phyloP scores from a whole-genome alignment of 64 coral and sea anemone genomes.

The Montipora sp. region DNA sequence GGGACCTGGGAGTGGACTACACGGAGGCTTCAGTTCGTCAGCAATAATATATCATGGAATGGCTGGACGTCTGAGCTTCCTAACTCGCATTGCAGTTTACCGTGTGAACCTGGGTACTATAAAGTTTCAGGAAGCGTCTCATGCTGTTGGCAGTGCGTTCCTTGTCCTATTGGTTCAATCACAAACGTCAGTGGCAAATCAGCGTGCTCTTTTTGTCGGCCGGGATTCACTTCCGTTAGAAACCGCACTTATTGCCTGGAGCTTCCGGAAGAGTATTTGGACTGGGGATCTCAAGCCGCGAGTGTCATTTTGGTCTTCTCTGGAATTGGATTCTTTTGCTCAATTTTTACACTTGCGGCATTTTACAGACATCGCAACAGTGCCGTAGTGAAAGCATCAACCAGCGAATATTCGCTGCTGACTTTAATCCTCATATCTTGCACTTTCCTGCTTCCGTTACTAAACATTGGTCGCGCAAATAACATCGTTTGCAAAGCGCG shows the following conservation, averaged over 20 bases:
- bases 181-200: conserved; percentile 65
- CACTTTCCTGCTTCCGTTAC: conserved; percentile 63
- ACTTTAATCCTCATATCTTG: conserved; percentile 61
- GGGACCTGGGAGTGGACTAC: conserved; percentile 77
- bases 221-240: conserved; percentile 73
- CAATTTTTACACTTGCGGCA: conserved; percentile 55
- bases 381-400: conserved; percentile 86
- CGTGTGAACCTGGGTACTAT: conserved; percentile 75
- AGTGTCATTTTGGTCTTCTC: conserved; percentile 60
- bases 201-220: conserved; percentile 42
- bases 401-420: conserved; percentile 77
- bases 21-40: conserved; percentile 64
- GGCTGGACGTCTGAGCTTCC: conserved; percentile 50
- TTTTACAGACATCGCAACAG: conserved; percentile 67
- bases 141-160: conserved; percentile 85
- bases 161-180: conserved; percentile 68
- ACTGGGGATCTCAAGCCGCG: conserved; percentile 34
- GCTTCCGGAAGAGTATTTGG: conserved; percentile 73
- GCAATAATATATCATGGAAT: conserved; percentile 74
- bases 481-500: conserved; percentile 56
- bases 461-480: conserved; percentile 63
- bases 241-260: conserved; percentile 66
- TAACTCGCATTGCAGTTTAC: conserved; percentile 73
- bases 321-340: conserved; percentile 51
- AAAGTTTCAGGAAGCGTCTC: conserved; percentile 59